Conservation (phyloP, 1,140 invertebrate species). For the Polypedilum pembai region DNA sequence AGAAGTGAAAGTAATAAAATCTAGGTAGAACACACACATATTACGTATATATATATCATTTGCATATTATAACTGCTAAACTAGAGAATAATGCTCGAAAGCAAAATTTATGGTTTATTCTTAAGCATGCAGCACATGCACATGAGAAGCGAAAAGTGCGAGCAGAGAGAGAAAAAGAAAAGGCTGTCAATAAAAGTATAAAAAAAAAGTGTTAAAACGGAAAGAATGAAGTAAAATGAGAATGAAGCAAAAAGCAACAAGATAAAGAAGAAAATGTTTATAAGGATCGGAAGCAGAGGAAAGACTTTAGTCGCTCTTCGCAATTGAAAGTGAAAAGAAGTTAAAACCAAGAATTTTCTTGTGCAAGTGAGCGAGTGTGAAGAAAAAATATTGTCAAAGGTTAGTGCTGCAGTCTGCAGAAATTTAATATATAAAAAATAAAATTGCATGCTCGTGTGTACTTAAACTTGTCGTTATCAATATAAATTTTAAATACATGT, state of each 20-base stretch:
- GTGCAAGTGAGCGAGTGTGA: not conserved
- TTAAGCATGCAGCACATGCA: constrained; percentile 2
- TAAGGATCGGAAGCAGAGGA: constrained; percentile 3
- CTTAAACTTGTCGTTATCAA: too few species aligned
- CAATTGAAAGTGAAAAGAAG: not conserved
- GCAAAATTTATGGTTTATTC: not conserved
- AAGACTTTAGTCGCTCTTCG: constrained; percentile 2
- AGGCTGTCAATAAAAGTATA: not conserved
- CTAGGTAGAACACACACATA: not conserved
- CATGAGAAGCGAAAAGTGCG: constrained; percentile 5
- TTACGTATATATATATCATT: constrained; percentile 1
- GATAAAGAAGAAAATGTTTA: not conserved
- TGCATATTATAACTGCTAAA: constrained; percentile 8
- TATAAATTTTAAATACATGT: too few species aligned
- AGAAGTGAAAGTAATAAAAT: constrained; percentile 13
- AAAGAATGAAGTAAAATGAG: constrained; percentile 6
- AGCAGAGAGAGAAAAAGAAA: not conserved
- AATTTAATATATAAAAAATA: too few species aligned
- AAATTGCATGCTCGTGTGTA: too few species aligned
- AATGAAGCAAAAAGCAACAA: not conserved
- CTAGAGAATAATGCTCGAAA: not conserved
- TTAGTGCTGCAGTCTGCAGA: not conserved
- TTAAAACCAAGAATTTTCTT: not conserved
- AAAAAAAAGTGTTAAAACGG: not conserved
- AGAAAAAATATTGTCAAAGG: not conserved